These are phyloP conservation scores for Pedetes capensis DNA, from an alignment of 2,113 vertebrate species.

Conservation along the genomic window DNA sequence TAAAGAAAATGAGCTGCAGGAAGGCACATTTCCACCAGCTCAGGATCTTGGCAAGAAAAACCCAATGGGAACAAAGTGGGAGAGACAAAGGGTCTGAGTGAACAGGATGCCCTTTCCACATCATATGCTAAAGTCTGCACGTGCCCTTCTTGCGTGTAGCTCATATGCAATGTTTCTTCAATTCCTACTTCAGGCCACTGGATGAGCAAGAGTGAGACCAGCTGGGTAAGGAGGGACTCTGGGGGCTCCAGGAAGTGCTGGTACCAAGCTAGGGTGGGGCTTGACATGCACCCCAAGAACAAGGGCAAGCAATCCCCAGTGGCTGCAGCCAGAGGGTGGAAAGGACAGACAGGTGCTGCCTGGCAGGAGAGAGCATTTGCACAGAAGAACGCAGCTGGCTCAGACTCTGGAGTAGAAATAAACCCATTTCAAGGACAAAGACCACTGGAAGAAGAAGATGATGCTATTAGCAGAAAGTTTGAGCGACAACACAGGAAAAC, in stretches of 20 bases:
- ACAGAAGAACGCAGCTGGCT: not conserved
- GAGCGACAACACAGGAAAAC: not conserved
- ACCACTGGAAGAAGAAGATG: not conserved
- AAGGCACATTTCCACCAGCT: conserved; percentile 56
- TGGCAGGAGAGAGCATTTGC: not conserved
- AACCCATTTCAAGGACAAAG: not conserved
- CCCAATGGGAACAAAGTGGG: conserved; percentile 21
- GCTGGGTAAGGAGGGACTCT: not conserved
- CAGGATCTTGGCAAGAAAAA: conserved; percentile 56
- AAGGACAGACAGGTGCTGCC: not conserved
- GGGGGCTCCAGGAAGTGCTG: not conserved
- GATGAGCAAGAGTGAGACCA: not conserved
- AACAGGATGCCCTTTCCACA: conserved; percentile 48
- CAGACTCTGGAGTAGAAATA: not conserved
- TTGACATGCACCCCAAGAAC: not conserved
- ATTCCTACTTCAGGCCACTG: not conserved
- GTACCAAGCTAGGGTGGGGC: not conserved
- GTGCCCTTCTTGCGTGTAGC: not conserved
- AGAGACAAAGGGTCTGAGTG: conserved; percentile 23
- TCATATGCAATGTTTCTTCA: not conserved
- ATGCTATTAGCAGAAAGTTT: not conserved
- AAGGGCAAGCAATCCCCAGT: not conserved
- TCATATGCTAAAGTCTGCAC: not conserved
- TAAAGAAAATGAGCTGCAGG: conserved; percentile 56
- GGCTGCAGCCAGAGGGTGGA: not conserved